phyloP scores from a whole-genome alignment of 1,140 invertebrate genomes.

The Marisa cornuarietis region DNA sequence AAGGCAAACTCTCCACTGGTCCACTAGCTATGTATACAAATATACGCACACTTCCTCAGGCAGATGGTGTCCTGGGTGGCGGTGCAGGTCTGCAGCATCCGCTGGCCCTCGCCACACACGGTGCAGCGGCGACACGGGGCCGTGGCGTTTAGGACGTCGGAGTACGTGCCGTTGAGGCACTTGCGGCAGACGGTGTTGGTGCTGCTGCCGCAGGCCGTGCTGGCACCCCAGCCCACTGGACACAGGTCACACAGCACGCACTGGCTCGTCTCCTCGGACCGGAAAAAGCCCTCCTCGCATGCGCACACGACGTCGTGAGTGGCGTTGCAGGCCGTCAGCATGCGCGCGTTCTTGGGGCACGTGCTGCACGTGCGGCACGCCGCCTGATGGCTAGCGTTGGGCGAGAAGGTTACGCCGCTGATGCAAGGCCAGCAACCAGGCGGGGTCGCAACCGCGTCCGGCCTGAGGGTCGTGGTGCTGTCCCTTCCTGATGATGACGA shows the following conservation, averaged over 20 bases:
- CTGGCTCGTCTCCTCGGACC: constrained; percentile 2
- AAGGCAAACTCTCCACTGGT: no score
- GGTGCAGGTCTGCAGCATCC: constrained; percentile 53
- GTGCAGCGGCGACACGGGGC: constrained; percentile 50
- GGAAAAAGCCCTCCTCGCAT: constrained; percentile 35
- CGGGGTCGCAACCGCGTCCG: no score
- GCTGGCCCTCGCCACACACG: constrained; percentile 42
- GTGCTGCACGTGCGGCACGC: constrained; percentile 35
- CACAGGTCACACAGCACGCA: constrained; percentile 49
- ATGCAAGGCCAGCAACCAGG: constrained; percentile 17
- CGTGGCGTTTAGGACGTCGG: constrained; percentile 45
- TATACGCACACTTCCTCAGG: constrained; percentile 46
- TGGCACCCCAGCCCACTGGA: constrained; percentile 51
- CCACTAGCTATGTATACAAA: neutral
- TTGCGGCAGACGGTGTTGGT: constrained; percentile 50
- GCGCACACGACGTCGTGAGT: constrained; percentile 49
- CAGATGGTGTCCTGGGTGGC: constrained; percentile 60
- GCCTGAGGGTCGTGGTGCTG: neutral
- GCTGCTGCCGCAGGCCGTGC: constrained; percentile 36
- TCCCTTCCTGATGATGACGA: neutral
- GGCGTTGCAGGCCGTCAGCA: constrained; percentile 36
- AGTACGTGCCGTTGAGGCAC: constrained; percentile 55
- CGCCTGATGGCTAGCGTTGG: constrained; percentile 10
- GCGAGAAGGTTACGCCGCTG: constrained; percentile 15
- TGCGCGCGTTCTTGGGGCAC: constrained; percentile 32